Conservation (phyloP, 1,140 invertebrate species). For the Theocolax elegans region DNA sequence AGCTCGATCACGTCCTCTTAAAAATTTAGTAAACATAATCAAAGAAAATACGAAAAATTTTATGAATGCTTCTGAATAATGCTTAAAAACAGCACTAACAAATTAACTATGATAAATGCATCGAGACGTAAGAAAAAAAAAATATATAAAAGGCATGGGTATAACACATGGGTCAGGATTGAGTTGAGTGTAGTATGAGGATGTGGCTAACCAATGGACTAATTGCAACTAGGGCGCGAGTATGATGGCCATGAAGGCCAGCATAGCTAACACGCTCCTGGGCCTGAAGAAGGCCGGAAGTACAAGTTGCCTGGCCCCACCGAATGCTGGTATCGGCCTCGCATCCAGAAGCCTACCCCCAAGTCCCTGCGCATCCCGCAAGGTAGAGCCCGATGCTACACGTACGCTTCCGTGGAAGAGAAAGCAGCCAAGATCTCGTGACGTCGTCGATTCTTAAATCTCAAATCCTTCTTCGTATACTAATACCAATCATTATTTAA, state of each 20-base stretch:
- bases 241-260: slow-evolving; percentile 68
- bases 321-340: slow-evolving; percentile 66
- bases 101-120: too few relatives aligned
- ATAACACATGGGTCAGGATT: too few relatives aligned
- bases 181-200: too few relatives aligned
- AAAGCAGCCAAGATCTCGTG: slow-evolving; percentile 47
- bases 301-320: slow-evolving; percentile 72
- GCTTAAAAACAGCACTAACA: too few relatives aligned
- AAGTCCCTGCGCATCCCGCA: slow-evolving; percentile 77
- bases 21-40: too few relatives aligned
- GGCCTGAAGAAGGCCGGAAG: slow-evolving; percentile 72
- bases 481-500: background rate
- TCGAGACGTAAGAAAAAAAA: too few relatives aligned
- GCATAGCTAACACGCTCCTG: slow-evolving; percentile 68
- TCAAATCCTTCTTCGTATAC: too few relatives aligned
- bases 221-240: slow-evolving; percentile 64
- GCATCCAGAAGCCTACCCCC: slow-evolving; percentile 80
- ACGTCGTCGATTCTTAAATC: slow-evolving; percentile 16
- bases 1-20: too few relatives aligned
- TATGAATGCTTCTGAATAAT: too few relatives aligned
- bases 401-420: slow-evolving; percentile 49
- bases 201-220: slow-evolving; percentile 52
- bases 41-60: too few relatives aligned
- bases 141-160: too few relatives aligned
- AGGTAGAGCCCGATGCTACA: slow-evolving; percentile 63